Evolutionary conservation across 2,888 invertebrate species (phyloP).

Genomic region (Corbicula japonica): DNA sequence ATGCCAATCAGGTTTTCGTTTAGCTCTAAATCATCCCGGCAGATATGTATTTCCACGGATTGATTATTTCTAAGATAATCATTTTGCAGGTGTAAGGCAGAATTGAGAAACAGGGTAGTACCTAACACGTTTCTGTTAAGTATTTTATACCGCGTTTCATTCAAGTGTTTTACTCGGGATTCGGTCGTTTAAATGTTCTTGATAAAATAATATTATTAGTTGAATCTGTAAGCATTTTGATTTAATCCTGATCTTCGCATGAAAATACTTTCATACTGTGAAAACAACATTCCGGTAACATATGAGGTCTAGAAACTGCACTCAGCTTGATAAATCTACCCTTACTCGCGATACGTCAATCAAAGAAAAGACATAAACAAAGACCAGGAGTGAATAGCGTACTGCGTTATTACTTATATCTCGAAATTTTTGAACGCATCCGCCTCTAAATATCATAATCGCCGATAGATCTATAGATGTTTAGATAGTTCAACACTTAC

Average conservation of each 20-base stretch:
- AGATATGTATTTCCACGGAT: constrained; percentile 5
- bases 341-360: constrained; percentile 45
- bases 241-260: constrained; percentile 20
- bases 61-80: neutral
- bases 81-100: neutral
- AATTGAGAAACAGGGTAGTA: too few species aligned
- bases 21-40: constrained; percentile 2
- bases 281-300: constrained; percentile 45
- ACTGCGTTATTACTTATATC: constrained; percentile 42
- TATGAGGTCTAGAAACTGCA: constrained; percentile 14
- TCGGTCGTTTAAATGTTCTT: too few species aligned
- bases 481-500: too few species aligned
- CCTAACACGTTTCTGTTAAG: too few species aligned
- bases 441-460: constrained; percentile 43
- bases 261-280: constrained; percentile 34
- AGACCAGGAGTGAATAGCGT: constrained; percentile 32
- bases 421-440: constrained; percentile 12
- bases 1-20: neutral
- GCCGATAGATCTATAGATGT: too few species aligned
- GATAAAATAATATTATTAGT: too few species aligned
- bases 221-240: too few species aligned
- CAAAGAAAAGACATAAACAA: constrained; percentile 22
- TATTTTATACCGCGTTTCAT: too few species aligned
- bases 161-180: too few species aligned
- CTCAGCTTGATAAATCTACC: constrained; percentile 25